Evolutionary conservation across 2,888 invertebrate genomes (phyloP).

Genomic region (Crepidodera aurea): DNA sequence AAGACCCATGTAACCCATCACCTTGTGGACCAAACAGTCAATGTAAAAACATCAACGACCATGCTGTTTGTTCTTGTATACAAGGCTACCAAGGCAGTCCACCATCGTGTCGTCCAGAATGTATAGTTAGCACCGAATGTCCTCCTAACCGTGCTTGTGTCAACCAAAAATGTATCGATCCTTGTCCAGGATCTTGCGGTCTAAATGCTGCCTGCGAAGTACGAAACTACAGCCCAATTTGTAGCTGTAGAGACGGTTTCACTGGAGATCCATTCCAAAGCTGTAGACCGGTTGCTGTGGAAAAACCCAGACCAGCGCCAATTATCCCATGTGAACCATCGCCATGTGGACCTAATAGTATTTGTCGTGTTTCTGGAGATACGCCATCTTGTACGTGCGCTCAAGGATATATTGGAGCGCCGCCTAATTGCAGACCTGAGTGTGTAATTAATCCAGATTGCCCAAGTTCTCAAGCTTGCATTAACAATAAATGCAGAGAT

Average conservation of each 20-base stretch:
- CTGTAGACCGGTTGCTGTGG: slow-evolving; percentile 68
- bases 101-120: slow-evolving; percentile 78
- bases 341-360: slow-evolving; percentile 81
- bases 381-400: slow-evolving; percentile 78
- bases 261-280: slow-evolving; percentile 67
- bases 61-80: slow-evolving; percentile 77
- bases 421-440: slow-evolving; percentile 78
- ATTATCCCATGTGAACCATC: slow-evolving; percentile 72
- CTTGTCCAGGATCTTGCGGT: slow-evolving; percentile 78
- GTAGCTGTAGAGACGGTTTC: slow-evolving; percentile 72
- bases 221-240: slow-evolving; percentile 81
- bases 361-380: slow-evolving; percentile 65
- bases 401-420: slow-evolving; percentile 72
- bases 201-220: slow-evolving; percentile 76
- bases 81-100: slow-evolving; percentile 75
- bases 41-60: slow-evolving; percentile 65
- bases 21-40: slow-evolving; percentile 84
- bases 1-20: slow-evolving; percentile 72
- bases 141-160: slow-evolving; percentile 74
- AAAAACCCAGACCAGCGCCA: slow-evolving; percentile 58
- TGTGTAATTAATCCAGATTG: slow-evolving; percentile 78
- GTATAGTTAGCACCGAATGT: slow-evolving; percentile 77
- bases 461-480: slow-evolving; percentile 60
- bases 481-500: slow-evolving; percentile 59
- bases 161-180: slow-evolving; percentile 77